Evolutionary conservation across 2,888 invertebrate genomes (phyloP), one percentile per base, ranked within the genome.

Genomic region (Periphyllus acericola): DNA sequence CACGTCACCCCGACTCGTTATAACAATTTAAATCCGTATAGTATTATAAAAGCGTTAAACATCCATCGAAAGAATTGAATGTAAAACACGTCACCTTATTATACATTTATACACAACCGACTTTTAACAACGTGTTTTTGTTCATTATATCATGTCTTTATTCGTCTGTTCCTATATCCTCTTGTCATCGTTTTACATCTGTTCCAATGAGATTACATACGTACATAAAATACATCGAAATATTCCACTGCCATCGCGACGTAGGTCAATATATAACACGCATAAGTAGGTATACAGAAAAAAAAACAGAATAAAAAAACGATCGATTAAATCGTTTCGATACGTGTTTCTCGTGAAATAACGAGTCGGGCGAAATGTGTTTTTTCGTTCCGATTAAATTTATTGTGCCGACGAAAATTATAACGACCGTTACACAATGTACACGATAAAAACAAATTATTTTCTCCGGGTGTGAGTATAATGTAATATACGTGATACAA

Each of bases 61-160:
- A 60, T 60, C 74, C 5, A 83, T 75, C 75, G 60, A 83, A 40
- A 36, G 60, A n/a, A 75, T 75, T 60, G 25, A 83, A 76, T 84
- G 83, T 84, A 60, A 81, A 84, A 84, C 83, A 84, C 60, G 75
- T 84, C 66, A 29, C 60, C 17, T 84, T 60, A 46, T 46, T 46
- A 46, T 46, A 36, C n/a, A 29, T n/a, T n/a, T n/a, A n/a, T n/a
- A n/a, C 25, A 68, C 66, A 40, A 36, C 36, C 32, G 60, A 25
- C 60, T 32, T 14, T n/a, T 40, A 84, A 84, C 83, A 84, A 76
- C 75, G 74, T 84, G 75, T 75, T 84, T 76, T 78, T n/a, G n/a
- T n/a, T 71, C 68, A 46, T 84, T 46, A 68, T 72, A 25, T 68
- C 36, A 36, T 11, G 46, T 71, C 60, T 36, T 36, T 29, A 83